These are phyloP conservation scores for Harpagifer antarcticus DNA, from an alignment of 2,797 vertebrate genomes.

Conservation along the genomic window DNA sequence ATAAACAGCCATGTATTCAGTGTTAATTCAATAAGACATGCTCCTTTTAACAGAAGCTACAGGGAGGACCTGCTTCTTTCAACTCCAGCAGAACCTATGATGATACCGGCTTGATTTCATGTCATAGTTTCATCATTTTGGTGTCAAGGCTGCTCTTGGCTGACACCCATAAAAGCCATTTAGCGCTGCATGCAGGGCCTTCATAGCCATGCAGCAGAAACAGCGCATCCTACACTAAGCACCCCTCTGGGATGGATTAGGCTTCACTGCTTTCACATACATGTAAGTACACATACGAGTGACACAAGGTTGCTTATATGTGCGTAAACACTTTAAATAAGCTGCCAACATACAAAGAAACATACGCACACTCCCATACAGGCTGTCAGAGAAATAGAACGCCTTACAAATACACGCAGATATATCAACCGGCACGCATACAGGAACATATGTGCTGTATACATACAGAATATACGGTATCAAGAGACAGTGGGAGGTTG, in stretches of 20 bases:
- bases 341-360: conserved; percentile 15
- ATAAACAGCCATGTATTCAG: conserved; percentile 26
- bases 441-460: not conserved
- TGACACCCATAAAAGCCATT: conserved; percentile 62
- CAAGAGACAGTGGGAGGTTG: conserved; percentile 49
- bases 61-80: conserved; percentile 27
- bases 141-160: conserved; percentile 70
- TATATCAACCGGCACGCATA: conserved; percentile 24
- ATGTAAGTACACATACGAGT: conserved; percentile 45
- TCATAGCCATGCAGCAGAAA: conserved; percentile 57
- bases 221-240: conserved; percentile 72
- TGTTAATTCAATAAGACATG: conserved; percentile 39
- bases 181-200: conserved; percentile 49
- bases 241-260: conserved; percentile 74
- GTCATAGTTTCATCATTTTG: conserved; percentile 73
- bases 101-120: conserved; percentile 59
- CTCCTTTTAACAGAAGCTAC: conserved; percentile 30
- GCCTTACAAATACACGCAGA: conserved; percentile 8
- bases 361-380: conserved; percentile 20
- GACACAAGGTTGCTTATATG: conserved; percentile 39
- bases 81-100: conserved; percentile 10
- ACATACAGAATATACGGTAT: conserved; percentile 23
- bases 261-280: conserved; percentile 57
- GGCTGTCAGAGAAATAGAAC: conserved; percentile 17
- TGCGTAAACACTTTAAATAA: conserved; percentile 24